A percentile compares a stretch with the other conserved stretches of the same genome.
These are phyloP conservation scores for Pitta sordida DNA, from an alignment of 2,113 vertebrate genomes.

Conservation along the genomic window DNA sequence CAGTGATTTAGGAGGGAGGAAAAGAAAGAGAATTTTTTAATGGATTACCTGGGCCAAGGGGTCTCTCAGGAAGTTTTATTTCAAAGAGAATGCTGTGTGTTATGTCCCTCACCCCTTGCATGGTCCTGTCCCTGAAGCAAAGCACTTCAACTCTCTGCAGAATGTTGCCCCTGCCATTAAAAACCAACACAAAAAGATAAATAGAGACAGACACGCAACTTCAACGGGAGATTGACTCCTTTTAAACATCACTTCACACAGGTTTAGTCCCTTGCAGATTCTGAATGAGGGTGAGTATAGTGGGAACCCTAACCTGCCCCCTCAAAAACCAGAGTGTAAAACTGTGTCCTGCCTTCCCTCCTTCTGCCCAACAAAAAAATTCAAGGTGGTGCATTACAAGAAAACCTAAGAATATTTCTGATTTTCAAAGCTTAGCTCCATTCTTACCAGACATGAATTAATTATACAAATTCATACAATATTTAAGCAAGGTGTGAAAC, in stretches of 20 bases:
- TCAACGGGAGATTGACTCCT: neutral
- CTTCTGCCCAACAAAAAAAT: neutral
- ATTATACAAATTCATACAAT: neutral
- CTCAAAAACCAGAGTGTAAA: neutral
- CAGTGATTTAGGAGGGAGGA: neutral
- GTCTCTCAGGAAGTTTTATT: constrained; percentile 82
- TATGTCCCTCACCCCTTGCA: constrained; percentile 86
- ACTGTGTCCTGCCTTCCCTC: neutral
- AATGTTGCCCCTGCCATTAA: constrained; percentile 76
- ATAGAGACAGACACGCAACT: neutral
- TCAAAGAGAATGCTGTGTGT: constrained; percentile 90
- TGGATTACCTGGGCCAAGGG: constrained; percentile 78
- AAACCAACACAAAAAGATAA: neutral
- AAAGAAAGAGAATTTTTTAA: neutral
- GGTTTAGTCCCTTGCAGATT: neutral
- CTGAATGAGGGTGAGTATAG: too few relatives aligned
- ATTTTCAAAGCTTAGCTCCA: neutral
- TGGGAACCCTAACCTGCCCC: too few relatives aligned
- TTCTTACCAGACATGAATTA: neutral
- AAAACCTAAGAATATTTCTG: neutral
- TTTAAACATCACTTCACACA: neutral
- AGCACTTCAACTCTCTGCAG: constrained; percentile 85
- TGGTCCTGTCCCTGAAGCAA: constrained; percentile 91
- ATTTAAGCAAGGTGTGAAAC: neutral
- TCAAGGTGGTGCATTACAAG: neutral